Conservation (phyloP, 2,888 invertebrate genomes). For the Drosophila histrio region DNA sequence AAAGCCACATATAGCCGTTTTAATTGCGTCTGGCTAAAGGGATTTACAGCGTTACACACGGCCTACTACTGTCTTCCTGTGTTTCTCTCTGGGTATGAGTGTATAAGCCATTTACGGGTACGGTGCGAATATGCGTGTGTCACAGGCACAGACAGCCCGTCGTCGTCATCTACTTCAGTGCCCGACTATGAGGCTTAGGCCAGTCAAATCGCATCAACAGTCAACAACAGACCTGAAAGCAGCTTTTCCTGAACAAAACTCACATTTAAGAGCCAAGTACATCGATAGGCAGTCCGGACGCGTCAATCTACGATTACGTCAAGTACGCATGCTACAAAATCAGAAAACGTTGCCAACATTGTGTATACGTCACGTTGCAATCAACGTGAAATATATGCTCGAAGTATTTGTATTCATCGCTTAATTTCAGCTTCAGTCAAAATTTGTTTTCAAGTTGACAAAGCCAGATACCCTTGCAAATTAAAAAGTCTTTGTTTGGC, state of each 20-base stretch:
- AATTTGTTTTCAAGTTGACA: not conserved
- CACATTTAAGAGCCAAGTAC: not conserved
- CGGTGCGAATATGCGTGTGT: slow-evolving; percentile 29
- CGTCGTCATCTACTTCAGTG: not conserved
- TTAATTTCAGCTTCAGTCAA: not conserved
- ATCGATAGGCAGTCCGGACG: not conserved
- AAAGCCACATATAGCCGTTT: slow-evolving; percentile 43
- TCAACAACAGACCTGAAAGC: slow-evolving; percentile 35
- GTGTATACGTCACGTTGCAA: slow-evolving; percentile 33
- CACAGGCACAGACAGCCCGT: slow-evolving; percentile 20
- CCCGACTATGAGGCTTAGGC: slow-evolving; percentile 9
- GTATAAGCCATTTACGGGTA: slow-evolving; percentile 26
- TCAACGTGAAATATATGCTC: slow-evolving; percentile 5
- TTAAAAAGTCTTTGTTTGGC: not conserved
- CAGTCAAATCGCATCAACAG: slow-evolving; percentile 40
- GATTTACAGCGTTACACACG: slow-evolving; percentile 38
- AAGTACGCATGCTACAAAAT: slow-evolving; percentile 4
- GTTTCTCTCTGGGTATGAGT: not conserved
- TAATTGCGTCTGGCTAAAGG: slow-evolving; percentile 63
- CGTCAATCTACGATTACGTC: not conserved
- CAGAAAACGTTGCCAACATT: slow-evolving; percentile 10
- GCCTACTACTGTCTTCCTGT: not conserved
- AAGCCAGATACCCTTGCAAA: not conserved
- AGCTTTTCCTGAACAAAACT: slow-evolving; percentile 44
- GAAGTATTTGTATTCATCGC: slow-evolving; percentile 2